A percentile compares a stretch with the other conserved stretches of the same genome.
Evolutionary conservation across 2,888 invertebrate species (phyloP).

Genomic region (Biston stratarius): DNA sequence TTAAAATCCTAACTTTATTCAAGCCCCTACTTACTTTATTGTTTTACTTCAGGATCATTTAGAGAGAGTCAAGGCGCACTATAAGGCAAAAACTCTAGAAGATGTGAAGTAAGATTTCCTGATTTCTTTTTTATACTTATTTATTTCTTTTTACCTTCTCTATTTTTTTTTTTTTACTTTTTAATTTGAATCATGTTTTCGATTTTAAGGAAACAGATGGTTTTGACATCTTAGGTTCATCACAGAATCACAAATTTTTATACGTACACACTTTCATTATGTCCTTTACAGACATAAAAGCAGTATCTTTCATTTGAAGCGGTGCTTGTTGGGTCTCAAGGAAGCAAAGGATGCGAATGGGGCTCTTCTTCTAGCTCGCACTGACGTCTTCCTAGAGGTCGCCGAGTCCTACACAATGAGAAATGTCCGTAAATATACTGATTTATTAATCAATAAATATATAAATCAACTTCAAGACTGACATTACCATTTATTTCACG

Average conservation of each 20-base stretch:
- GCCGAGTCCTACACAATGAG: slow-evolving; percentile 75
- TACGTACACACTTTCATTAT: not conserved
- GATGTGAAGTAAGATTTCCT: slow-evolving; percentile 55
- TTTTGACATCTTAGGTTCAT: too few species aligned
- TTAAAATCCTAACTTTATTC: not conserved
- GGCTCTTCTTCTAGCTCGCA: slow-evolving; percentile 54
- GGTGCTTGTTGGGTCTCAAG: slow-evolving; percentile 65
- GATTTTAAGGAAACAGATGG: too few species aligned
- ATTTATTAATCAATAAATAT: not conserved
- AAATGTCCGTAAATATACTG: slow-evolving; percentile 59
- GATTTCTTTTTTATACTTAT: not conserved
- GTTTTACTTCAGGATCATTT: slow-evolving; percentile 55
- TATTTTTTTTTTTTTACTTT: too few species aligned
- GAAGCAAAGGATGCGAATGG: slow-evolving; percentile 60
- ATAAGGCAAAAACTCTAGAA: slow-evolving; percentile 53
- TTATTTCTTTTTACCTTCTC: not conserved
- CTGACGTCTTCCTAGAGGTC: slow-evolving; percentile 69
- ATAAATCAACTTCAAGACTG: not conserved
- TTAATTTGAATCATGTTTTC: too few species aligned
- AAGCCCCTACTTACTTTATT: not conserved
- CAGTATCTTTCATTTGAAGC: slow-evolving; percentile 72
- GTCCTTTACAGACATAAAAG: slow-evolving; percentile 63
- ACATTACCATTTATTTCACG: not conserved
- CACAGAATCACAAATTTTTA: not conserved
- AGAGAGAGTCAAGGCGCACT: slow-evolving; percentile 63